Evolutionary conservation across 23 tunicate species (phyloP), one percentile per base, ranked within the genome.

Genomic region (Botrylloides violaceus): DNA sequence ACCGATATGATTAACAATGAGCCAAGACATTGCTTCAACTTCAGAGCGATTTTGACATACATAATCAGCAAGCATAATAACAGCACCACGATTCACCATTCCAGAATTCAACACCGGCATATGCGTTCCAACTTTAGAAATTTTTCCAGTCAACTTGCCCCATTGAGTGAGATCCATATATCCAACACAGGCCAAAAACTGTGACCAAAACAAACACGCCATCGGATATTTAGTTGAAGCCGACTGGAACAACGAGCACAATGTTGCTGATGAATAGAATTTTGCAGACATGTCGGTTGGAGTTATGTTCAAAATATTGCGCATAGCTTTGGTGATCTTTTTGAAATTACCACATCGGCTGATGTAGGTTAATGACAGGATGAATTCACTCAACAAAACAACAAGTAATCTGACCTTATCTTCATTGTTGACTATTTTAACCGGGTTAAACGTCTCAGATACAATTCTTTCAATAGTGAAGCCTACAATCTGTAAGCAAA

Each of bases 51-150:
- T 81, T 50, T 82, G 96, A 66, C 88, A 77, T 66, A 77, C 72
- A 31, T 77, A 77, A 72, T 88, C 96, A 2, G 88, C 86, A 7
- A 88, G 72, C 38, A 88, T 77, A 12, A 88, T 77, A 6, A 88
- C 24, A 15, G 83, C 64, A 6, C 96, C 96, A 2, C 71, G 58
- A 32, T 63, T 36, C 2, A 87, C 83, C 56, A 81, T 80, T 15
- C 47, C 71, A 5, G 26, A 53, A 49, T 61, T 80, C 2, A 77
- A 21, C 4, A 49, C 31, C 23, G 35, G 70, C 33, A 63, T 28
- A 0, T 5, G 32, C 5, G 65, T 30, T 2, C 36, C 61, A 22
- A 28, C 19, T 34, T 63, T 19, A n/a, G 50, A 20, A 15, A 15
- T 50, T 66, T 76, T 66, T 47, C 81, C 66, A 0, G 82, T 77